These are phyloP conservation scores for Smittia sp. DNA, from an alignment of 2,888 invertebrate genomes.

Conservation along the genomic window DNA sequence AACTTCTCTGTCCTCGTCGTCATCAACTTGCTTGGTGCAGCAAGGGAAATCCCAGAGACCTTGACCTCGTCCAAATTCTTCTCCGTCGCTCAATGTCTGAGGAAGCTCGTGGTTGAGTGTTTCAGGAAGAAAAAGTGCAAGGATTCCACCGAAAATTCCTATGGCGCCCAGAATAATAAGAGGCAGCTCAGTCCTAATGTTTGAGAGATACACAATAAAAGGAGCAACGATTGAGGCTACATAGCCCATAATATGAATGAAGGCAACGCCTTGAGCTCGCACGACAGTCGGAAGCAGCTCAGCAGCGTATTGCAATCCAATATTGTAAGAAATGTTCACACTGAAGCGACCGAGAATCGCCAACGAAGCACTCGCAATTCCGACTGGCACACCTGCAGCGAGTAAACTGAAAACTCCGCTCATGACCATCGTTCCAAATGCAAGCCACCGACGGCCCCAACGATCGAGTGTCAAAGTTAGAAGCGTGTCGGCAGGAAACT, in stretches of 20 bases:
- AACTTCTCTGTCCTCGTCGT: constrained; percentile 47
- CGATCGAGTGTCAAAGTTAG: constrained; percentile 68
- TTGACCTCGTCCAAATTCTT: constrained; percentile 78
- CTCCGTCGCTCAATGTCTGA: constrained; percentile 81
- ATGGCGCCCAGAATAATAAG: constrained; percentile 74
- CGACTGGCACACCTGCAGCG: constrained; percentile 71
- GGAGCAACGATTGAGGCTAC: constrained; percentile 80
- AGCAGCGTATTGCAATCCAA: constrained; percentile 85
- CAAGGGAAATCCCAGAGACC: constrained; percentile 80
- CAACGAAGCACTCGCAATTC: constrained; percentile 71
- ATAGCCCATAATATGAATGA: constrained; percentile 85
- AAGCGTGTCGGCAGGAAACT: constrained; percentile 80
- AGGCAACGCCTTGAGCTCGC: constrained; percentile 79
- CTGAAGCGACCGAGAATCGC: constrained; percentile 82
- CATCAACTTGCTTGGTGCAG: constrained; percentile 60
- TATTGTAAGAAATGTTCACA: constrained; percentile 86
- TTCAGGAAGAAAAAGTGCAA: constrained; percentile 80
- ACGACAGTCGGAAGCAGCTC: constrained; percentile 82
- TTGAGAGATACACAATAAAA: constrained; percentile 78
- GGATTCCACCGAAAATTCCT: constrained; percentile 69
- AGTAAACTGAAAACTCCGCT: constrained; percentile 78
- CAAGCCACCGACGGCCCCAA: constrained; percentile 82
- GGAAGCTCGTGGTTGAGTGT: constrained; percentile 82
- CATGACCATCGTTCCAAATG: constrained; percentile 75
- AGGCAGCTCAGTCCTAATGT: constrained; percentile 69